Evolutionary conservation across 1,140 invertebrate genomes (phyloP), one percentile per base, ranked within the genome.

Genomic region (Melanaphis sacchari): DNA sequence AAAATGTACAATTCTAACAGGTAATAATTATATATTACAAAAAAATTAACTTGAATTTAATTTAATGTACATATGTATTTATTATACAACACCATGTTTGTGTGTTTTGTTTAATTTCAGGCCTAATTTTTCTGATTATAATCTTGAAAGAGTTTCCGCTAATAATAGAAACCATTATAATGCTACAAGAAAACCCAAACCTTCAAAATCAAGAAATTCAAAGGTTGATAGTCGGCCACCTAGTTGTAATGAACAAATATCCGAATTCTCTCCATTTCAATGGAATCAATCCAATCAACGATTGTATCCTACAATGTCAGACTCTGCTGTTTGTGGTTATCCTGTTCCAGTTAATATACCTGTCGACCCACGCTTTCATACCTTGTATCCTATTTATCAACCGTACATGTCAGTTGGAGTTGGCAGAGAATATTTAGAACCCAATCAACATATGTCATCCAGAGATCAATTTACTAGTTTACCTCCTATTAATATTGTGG

Each of bases 361-460:
- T 0, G 95, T 96, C 95, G 96, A 96, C 94, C 96, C 96, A 0
- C 95, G 96, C 94, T 96, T 96, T 21, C 94, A 96, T 89, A 96
- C 96, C 5, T 93, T 95, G 66, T 95, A 95, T 94, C 95, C 95
- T 41, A 87, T 95, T 4, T 95, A 95, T 93, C 95, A 95, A 93
- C 94, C 94, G 9, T 84, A 54, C 18, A 38, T 93, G 15, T 52
- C 91, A 11, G 46, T 93, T 15, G 91, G 91, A 40, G 36, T 49
- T 85, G 93, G 93, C 21, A 54, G 89, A 66, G 93, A 93, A 49
- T 91, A 93, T 43, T 31, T 91, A 43, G 93, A 93, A 82, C 49
- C 66, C 36, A 82, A 40, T 82, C 90, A 66, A 84, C 43, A 52
- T 38, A 41, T 54, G n/a, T 59, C 81, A 76, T 92, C 92, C 21